Evolutionary conservation across 2,888 invertebrate species (phyloP), one percentile per base, ranked within the genome.

Genomic region (Ceriagrion tenellum): DNA sequence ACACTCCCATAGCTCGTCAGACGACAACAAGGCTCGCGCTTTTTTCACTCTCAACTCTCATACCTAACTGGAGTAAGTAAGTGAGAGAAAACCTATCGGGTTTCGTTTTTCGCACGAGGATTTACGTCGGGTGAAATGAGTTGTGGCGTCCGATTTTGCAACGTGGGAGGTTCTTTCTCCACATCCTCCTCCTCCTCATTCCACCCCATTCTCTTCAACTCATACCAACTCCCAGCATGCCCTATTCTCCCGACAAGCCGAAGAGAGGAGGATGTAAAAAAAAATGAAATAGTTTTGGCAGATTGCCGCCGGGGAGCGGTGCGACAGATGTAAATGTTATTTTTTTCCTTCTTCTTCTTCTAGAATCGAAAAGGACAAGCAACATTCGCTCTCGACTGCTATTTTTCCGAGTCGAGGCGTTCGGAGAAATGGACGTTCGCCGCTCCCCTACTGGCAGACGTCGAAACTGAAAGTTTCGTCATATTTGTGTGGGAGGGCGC

Each of bases 31-130:
- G 69, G 69, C 26, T n/a, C 6, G 26, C n/a, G 3, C n/a, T 69
- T 69, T 26, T 69, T 69, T 69, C n/a, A 23, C n/a, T 69, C 26
- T 69, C 26, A 12, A 69, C 59, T n/a, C 69, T 69, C 69, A 2
- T 69, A n/a, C n/a, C 69, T 6, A 35, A 35, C 30, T 81, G 16
- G 35, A 30, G 1, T 1, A 35, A 81, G 81, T 6, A 13, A 81
- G 81, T 30, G 30, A 26, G 69, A 81, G 81, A 81, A 81, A n/a
- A 81, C 35, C 81, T 35, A 81, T 81, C 81, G 81, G 81, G 81
- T 81, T 81, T 81, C 81, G 35, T 81, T 81, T 81, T 81, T 81
- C 81, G 30, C 81, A 81, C 81, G 81, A 81, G 81, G 81, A 81
- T 81, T 81, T 81, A 35, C 81, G 81, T 3, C 81, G 81, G 81